Base-by-base conservation (phyloP, 1,140 invertebrate genomes). In the Saccostrea cuccullata region DNA sequence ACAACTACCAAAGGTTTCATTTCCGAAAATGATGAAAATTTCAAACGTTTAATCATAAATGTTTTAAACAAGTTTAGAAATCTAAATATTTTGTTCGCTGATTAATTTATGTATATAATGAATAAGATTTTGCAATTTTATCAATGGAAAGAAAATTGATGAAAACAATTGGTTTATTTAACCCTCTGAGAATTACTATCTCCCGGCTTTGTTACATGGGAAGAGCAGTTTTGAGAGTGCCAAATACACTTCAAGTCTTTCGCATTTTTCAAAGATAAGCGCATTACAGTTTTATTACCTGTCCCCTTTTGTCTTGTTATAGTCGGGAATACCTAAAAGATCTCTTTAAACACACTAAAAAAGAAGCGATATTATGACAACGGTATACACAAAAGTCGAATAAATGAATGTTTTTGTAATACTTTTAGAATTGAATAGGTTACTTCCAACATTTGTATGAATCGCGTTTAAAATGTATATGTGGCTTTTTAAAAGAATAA, bases 331-430 rank as follows among this genome's bases (percentile, higher is more conserved):
- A 30, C 12, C 26, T 3, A 13, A 77, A 36, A 26, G 15, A 64
- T 64, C 58, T 17, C 58, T 64, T 64, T 64, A 64, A 64, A 64
- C 17, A n/a, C 58, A 20, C 13, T 64, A 77, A 30, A 26, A 30
- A 30, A 77, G 30, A 77, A 77, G 70, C 9, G 26, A 77, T 77
- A 77, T 77, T 77, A 30, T 77, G 70, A 77, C 70, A 77, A 77
- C 12, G 67, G 26, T 15, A 17, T 30, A 12, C 70, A 77, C 12
- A 15, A 77, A 15, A 40, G 70, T 30, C 15, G 36, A 77, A 77
- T 77, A 77, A 64, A 77, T 77, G 26, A 77, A 30, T 77, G 26
- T 77, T 77, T 77, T 26, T 30, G 12, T 77, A 77, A 77, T 15
- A 36, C 30, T 77, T 77, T 77, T 26, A 30, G 2, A 30, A 77